Conservation (phyloP, 2,888 invertebrate genomes). For the Steinernema carpocapsae region DNA sequence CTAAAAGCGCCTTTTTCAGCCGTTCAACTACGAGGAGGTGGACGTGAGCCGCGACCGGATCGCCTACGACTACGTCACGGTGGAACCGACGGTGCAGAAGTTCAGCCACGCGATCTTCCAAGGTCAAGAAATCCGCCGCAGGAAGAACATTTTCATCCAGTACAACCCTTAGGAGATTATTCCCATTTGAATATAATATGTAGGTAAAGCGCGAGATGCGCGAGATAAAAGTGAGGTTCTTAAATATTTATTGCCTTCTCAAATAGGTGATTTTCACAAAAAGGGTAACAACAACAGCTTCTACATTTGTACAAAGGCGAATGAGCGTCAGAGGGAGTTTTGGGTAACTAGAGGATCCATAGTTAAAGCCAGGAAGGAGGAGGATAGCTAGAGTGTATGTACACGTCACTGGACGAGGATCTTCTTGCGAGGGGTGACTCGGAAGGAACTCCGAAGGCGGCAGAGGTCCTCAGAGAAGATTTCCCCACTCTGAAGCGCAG, state of each 20-base stretch:
- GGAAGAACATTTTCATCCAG: conserved; percentile 46
- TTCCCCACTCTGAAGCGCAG: conserved; percentile 67
- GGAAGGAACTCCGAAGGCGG: conserved; percentile 64
- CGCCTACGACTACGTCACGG: conserved; percentile 46
- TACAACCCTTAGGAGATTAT: conserved; percentile 48
- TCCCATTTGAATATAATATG: no score
- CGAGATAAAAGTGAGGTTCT: no score
- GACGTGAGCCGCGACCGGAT: conserved; percentile 44
- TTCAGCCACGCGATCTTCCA: conserved; percentile 43
- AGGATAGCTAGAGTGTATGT: neutral
- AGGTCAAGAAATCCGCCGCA: conserved; percentile 38
- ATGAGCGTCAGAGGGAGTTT: neutral
- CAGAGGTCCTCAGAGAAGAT: conserved; percentile 66
- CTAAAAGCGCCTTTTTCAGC: conserved; percentile 33
- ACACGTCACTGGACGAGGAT: conserved; percentile 14
- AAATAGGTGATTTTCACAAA: no score
- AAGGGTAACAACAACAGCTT: neutral
- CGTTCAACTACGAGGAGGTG: conserved; percentile 36
- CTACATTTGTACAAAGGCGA: neutral
- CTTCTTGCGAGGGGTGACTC: conserved; percentile 38
- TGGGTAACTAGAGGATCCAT: neutral
- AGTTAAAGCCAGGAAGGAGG: conserved; percentile 10
- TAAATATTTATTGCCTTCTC: no score
- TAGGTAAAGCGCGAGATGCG: no score
- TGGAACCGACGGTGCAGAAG: conserved; percentile 40